These are phyloP conservation scores for Coracopsis vasa DNA, from an alignment of 2,113 vertebrate genomes.

Conservation along the genomic window DNA sequence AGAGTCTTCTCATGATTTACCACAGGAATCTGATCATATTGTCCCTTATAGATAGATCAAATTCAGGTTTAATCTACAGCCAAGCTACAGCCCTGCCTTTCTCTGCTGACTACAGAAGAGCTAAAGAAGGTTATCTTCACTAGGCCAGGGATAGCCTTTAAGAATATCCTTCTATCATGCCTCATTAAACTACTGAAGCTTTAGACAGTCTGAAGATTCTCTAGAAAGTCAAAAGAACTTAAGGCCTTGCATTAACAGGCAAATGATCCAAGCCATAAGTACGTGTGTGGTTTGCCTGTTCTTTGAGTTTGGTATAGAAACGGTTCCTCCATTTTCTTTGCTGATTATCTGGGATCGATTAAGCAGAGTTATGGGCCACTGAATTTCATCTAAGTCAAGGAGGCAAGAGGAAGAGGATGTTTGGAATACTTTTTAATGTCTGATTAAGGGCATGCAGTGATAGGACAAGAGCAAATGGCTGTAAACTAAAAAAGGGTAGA, in stretches of 20 bases:
- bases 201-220: neutral
- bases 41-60: neutral
- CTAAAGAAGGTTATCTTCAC: neutral
- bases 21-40: neutral
- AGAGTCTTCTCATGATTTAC: neutral
- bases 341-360: neutral
- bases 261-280: neutral
- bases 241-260: neutral
- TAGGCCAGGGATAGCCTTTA: neutral
- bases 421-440: neutral
- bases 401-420: neutral
- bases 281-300: fast-evolving
- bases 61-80: neutral
- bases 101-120: neutral
- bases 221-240: neutral
- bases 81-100: neutral
- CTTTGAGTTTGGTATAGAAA: neutral
- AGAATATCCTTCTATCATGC: neutral
- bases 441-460: neutral
- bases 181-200: neutral
- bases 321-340: fast-evolving
- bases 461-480: neutral
- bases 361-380: neutral
- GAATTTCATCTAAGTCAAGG: neutral
- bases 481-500: neutral